A percentile compares a stretch with the other conserved stretches of the same genome.
Conservation (phyloP, 2,888 invertebrate species). For the Nephrocerus scutellatus region DNA sequence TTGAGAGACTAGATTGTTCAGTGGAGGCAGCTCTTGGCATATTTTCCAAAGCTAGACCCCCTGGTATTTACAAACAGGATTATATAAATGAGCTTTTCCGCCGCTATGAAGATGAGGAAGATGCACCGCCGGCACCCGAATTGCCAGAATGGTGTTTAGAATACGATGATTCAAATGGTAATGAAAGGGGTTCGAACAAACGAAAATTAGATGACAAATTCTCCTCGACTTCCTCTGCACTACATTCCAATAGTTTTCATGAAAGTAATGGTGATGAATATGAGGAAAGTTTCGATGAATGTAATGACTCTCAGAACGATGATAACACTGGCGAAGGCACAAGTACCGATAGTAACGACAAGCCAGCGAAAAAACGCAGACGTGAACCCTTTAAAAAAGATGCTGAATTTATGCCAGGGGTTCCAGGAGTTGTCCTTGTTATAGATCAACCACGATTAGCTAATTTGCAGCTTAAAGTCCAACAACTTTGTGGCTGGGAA, state of each 20-base stretch:
- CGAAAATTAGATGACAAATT: constrained; percentile 28
- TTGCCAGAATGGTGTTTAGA: constrained; percentile 85
- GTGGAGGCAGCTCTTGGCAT: constrained; percentile 74
- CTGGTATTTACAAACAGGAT: constrained; percentile 96
- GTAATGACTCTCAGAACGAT: constrained; percentile 18
- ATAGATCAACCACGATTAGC: constrained; percentile 55
- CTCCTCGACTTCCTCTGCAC: constrained; percentile 19
- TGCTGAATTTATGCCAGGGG: constrained; percentile 79
- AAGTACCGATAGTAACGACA: constrained; percentile 15
- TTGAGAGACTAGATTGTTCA: constrained; percentile 74
- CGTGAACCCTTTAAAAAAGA: constrained; percentile 56
- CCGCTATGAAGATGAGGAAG: constrained; percentile 71
- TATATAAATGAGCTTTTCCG: constrained; percentile 82
- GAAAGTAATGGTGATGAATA: constrained; percentile 17
- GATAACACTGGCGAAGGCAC: constrained; percentile 21
- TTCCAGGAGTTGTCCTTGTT: constrained; percentile 69
- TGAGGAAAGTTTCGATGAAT: constrained; percentile 22
- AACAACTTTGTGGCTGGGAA: constrained; percentile 75
- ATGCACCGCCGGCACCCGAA: constrained; percentile 64
- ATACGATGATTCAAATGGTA: constrained; percentile 48
- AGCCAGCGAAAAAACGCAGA: constrained; percentile 47
- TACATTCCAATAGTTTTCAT: background rate
- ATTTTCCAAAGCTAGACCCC: constrained; percentile 68
- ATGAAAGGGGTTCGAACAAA: constrained; percentile 28
- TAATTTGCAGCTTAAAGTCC: constrained; percentile 66